Conservation (phyloP, 2,113 vertebrate genomes). For the Heterochromis multidens region DNA sequence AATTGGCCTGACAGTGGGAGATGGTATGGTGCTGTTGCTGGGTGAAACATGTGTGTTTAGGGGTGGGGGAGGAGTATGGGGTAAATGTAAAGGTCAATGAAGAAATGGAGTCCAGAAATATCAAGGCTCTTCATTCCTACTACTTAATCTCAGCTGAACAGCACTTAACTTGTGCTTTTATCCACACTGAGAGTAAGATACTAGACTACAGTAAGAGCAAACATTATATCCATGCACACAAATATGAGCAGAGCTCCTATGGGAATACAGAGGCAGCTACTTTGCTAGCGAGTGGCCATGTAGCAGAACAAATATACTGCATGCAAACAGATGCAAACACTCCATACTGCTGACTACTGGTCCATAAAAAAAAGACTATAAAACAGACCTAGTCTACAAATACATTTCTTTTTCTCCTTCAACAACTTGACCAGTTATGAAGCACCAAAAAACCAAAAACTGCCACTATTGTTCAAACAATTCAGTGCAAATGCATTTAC, state of each 20-base stretch:
- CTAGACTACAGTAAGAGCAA: background rate
- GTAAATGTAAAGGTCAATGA: constrained; percentile 37
- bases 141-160: background rate
- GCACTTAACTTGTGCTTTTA: constrained; percentile 19
- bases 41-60: constrained; percentile 39
- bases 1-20: constrained; percentile 48
- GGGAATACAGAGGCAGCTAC: background rate
- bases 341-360: background rate
- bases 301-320: background rate
- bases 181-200: background rate
- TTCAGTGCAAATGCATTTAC: background rate
- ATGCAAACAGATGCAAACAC: background rate
- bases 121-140: background rate
- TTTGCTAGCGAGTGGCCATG: background rate
- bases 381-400: background rate
- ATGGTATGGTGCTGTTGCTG: constrained; percentile 58
- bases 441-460: background rate
- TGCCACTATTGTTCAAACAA: background rate
- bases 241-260: background rate
- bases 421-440: background rate
- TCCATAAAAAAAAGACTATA: background rate
- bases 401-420: background rate
- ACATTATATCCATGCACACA: background rate
- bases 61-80: background rate
- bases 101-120: constrained; percentile 9